phyloP scores from a whole-genome alignment of 2,797 vertebrate genomes.

The Sebastes itinus region DNA sequence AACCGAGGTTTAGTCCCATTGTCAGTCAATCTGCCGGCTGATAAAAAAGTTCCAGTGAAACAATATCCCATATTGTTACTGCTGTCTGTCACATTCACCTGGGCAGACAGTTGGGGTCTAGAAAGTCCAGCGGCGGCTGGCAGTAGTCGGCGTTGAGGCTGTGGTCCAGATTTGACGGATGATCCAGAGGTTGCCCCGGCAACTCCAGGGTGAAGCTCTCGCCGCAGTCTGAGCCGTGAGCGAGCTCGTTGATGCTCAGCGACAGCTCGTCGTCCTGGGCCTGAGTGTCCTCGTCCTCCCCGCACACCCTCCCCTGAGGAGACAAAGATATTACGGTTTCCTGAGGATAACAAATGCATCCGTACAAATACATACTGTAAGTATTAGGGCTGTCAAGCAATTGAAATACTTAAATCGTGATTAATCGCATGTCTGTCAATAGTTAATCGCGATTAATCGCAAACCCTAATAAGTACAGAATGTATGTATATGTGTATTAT shows the following conservation, averaged over 20 bases:
- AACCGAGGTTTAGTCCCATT: background rate
- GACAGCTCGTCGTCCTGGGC: slow-evolving; percentile 93
- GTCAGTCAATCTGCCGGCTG: background rate
- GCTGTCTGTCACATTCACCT: slow-evolving; percentile 64
- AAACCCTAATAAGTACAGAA: background rate
- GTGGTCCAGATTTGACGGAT: slow-evolving; percentile 70
- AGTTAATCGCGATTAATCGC: too few relatives aligned
- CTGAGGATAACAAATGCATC: background rate
- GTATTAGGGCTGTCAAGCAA: too few relatives aligned
- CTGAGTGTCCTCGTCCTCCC: slow-evolving; percentile 88
- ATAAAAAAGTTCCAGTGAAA: background rate
- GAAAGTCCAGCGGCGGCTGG: slow-evolving; percentile 79
- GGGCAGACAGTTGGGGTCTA: slow-evolving; percentile 79
- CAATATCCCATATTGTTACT: background rate
- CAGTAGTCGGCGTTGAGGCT: slow-evolving; percentile 66
- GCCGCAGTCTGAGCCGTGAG: slow-evolving; percentile 91
- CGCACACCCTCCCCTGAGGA: slow-evolving; percentile 79
- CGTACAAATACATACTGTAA: background rate
- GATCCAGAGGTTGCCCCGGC: slow-evolving; percentile 86
- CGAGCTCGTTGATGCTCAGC: slow-evolving; percentile 89
- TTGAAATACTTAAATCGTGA: too few relatives aligned
- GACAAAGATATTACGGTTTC: background rate
- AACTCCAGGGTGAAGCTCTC: slow-evolving; percentile 93
- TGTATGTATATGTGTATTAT: background rate
- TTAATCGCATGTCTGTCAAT: too few relatives aligned